Evolutionary conservation across 2,888 invertebrate species (phyloP).

Genomic region (Agonopterix heracliana): DNA sequence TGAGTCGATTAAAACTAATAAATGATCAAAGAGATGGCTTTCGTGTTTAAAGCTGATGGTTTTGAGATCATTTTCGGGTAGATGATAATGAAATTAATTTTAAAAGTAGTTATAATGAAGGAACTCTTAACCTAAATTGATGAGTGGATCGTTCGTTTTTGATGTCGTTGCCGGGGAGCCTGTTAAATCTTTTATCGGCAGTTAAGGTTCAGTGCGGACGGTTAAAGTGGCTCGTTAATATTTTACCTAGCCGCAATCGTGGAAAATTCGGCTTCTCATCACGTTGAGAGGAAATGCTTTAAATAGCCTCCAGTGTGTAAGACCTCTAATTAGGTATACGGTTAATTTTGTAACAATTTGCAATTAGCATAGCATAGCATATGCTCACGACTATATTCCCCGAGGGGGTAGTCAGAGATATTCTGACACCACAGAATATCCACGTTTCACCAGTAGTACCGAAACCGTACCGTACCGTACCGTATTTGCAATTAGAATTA

Average conservation of each 20-base stretch:
- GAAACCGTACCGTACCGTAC: too few relatives aligned
- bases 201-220: constrained; percentile 26
- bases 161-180: constrained; percentile 37
- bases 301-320: neutral
- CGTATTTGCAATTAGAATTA: too few relatives aligned
- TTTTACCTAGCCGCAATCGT: constrained; percentile 30
- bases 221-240: constrained; percentile 34
- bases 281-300: constrained; percentile 7
- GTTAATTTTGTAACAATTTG: too few relatives aligned
- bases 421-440: too few relatives aligned
- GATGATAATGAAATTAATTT: constrained; percentile 10
- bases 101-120: constrained; percentile 17
- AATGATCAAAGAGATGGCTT: too few relatives aligned
- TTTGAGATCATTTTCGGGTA: neutral
- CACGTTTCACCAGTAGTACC: too few relatives aligned
- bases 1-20: neutral
- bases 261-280: constrained; percentile 26
- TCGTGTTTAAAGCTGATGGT: too few relatives aligned
- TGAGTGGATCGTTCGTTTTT: constrained; percentile 37
- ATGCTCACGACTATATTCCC: too few relatives aligned
- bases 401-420: too few relatives aligned
- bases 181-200: constrained; percentile 53
- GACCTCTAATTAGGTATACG: too few relatives aligned
- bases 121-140: constrained; percentile 33
- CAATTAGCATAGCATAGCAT: too few relatives aligned